phyloP scores from a whole-genome alignment of 2,888 invertebrate genomes.

The Eurytoma adleriae region DNA sequence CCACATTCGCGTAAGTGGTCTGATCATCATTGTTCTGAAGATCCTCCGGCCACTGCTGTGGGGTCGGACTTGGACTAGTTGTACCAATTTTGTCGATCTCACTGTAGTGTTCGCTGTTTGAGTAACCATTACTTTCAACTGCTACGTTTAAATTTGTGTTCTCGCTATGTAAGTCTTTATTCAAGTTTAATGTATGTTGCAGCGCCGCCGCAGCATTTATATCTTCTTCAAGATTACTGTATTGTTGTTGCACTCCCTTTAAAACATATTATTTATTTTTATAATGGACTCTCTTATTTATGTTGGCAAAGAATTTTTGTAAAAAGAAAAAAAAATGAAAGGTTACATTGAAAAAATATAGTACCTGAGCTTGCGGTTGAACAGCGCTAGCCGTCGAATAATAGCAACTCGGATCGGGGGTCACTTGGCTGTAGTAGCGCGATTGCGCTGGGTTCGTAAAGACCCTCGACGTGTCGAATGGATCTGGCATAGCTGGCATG shows the following conservation, averaged over 20 bases:
- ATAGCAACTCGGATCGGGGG: slow-evolving; percentile 64
- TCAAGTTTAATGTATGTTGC: slow-evolving; percentile 66
- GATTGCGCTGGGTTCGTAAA: slow-evolving; percentile 70
- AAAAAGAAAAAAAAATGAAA: background rate
- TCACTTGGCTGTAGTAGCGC: slow-evolving; percentile 76
- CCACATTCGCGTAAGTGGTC: slow-evolving; percentile 67
- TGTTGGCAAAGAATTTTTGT: background rate
- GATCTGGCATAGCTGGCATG: slow-evolving; percentile 76
- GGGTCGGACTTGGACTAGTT: slow-evolving; percentile 54
- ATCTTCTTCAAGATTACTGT: slow-evolving; percentile 67
- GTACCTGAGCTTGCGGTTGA: slow-evolving; percentile 24
- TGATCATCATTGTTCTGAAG: slow-evolving; percentile 58
- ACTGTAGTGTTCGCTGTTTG: slow-evolving; percentile 67
- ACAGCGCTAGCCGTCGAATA: slow-evolving; percentile 21
- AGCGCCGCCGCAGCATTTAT: slow-evolving; percentile 49
- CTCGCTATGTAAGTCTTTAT: slow-evolving; percentile 67
- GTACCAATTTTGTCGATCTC: slow-evolving; percentile 69
- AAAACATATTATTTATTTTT: background rate
- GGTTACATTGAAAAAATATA: background rate
- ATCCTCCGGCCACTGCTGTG: slow-evolving; percentile 71
- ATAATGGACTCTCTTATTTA: background rate
- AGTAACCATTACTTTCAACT: slow-evolving; percentile 58
- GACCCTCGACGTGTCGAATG: slow-evolving; percentile 82
- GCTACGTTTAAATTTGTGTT: slow-evolving; percentile 64
- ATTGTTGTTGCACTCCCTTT: slow-evolving; percentile 62